Percentiles rank a stretch among this genome's conserved stretches.
These are phyloP conservation scores for Natator depressus DNA, from an alignment of 2,113 vertebrate species.

Conservation along the genomic window DNA sequence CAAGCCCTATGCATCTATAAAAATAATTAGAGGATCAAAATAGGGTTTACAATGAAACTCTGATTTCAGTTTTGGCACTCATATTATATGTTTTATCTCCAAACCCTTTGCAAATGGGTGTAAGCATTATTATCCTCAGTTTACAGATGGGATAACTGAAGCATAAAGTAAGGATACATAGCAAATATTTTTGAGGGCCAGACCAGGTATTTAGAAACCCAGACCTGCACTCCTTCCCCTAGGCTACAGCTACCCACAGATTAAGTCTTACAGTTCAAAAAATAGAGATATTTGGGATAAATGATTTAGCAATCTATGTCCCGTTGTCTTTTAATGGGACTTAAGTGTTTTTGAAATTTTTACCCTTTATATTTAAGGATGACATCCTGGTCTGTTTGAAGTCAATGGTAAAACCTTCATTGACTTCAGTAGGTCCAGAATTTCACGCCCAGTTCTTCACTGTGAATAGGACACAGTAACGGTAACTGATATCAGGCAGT, in stretches of 20 bases:
- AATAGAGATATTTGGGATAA: background rate
- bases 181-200: background rate
- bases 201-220: background rate
- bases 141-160: background rate
- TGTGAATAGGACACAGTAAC: background rate
- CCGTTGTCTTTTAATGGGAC: background rate
- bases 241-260: background rate
- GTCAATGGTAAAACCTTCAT: background rate
- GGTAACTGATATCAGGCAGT: rapidly evolving
- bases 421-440: rapidly evolving
- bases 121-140: background rate
- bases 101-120: background rate
- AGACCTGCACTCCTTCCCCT: background rate
- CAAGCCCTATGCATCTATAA: background rate
- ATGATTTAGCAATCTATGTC: background rate
- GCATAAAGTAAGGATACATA: background rate
- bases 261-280: background rate
- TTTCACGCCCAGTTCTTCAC: background rate
- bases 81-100: background rate
- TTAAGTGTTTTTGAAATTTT: background rate
- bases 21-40: background rate
- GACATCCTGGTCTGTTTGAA: background rate
- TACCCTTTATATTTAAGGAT: background rate
- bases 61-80: background rate
- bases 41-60: background rate